Percentiles rank a stretch among this genome's conserved stretches.
Conservation (phyloP, 2,113 vertebrate species). For the Thryonomys swinderianus region DNA sequence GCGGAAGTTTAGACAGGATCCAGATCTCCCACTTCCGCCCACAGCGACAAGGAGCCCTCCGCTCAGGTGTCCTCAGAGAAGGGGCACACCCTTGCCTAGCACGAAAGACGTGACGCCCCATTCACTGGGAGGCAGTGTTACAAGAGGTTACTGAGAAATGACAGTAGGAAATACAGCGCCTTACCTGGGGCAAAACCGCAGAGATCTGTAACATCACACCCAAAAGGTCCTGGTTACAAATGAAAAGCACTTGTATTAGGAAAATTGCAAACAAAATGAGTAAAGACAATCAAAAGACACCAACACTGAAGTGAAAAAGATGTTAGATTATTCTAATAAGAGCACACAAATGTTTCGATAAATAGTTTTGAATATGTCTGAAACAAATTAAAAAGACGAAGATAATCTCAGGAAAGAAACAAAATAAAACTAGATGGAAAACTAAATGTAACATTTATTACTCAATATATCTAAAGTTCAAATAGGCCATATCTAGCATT, state of each 20-base stretch:
- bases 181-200: background rate
- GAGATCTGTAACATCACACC: background rate
- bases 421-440: background rate
- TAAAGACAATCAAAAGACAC: background rate
- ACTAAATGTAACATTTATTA: background rate
- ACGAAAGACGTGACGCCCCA: background rate
- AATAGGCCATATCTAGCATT: background rate
- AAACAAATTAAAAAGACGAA: background rate
- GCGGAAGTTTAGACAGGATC: background rate
- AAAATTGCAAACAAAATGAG: background rate
- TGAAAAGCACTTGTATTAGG: background rate
- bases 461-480: slow-evolving; percentile 8
- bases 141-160: background rate
- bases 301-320: background rate
- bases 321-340: background rate
- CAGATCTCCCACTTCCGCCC: background rate
- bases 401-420: background rate
- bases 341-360: background rate
- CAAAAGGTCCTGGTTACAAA: background rate
- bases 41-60: background rate
- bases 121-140: background rate
- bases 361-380: background rate
- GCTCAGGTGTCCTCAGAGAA: background rate
- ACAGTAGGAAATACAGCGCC: no score
- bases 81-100: background rate